These are phyloP conservation scores for Watsonalla binaria DNA, from an alignment of 2,888 invertebrate species.

Conservation along the genomic window DNA sequence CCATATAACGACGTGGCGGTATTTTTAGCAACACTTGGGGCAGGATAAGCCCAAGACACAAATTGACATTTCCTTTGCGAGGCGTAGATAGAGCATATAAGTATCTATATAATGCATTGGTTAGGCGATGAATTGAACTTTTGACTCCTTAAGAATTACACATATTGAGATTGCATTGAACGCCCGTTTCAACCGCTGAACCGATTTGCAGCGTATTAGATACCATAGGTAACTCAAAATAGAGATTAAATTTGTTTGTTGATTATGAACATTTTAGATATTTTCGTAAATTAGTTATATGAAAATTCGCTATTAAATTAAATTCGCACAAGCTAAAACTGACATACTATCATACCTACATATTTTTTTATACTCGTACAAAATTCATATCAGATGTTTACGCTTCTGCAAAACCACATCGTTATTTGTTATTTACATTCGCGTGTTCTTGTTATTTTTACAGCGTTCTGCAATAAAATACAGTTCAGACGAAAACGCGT, in stretches of 20 bases:
- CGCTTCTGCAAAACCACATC: background rate
- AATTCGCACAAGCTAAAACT: too few species aligned
- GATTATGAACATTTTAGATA: too few species aligned
- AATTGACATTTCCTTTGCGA: background rate
- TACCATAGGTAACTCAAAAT: too few species aligned
- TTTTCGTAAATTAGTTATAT: too few species aligned
- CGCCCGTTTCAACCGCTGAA: too few species aligned
- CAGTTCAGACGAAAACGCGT: too few species aligned
- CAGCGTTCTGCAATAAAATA: background rate
- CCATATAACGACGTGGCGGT: background rate
- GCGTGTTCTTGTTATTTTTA: background rate
- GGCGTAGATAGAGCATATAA: background rate
- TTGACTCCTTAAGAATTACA: too few species aligned
- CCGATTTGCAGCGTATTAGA: too few species aligned
- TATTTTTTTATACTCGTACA: background rate
- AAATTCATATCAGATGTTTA: background rate
- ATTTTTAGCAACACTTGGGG: background rate
- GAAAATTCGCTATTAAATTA: too few species aligned
- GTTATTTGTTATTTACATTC: background rate
- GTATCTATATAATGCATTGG: background rate
- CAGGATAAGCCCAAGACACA: background rate
- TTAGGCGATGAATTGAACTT: background rate
- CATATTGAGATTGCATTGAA: too few species aligned
- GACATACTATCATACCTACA: too few species aligned
- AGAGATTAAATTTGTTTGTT: too few species aligned